Base-by-base conservation (phyloP, 2,113 vertebrate species). In the Haplochromis vanheusdeni region DNA sequence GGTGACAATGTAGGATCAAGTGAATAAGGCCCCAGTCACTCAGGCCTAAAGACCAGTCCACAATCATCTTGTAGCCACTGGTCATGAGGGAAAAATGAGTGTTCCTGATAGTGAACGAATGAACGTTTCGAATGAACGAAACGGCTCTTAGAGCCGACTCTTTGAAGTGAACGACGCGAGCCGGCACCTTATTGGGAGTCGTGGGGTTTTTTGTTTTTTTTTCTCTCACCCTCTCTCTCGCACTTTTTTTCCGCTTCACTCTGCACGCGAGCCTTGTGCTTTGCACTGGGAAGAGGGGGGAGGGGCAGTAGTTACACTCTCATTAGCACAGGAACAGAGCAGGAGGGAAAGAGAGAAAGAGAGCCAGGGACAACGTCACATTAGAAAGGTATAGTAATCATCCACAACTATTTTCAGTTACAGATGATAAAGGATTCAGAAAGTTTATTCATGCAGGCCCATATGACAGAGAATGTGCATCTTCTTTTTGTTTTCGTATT, bases 141-240 rank as follows among this genome's bases (percentile, higher is more conserved):
- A 58, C 1, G 5, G 7, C 13, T 28, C 23, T 26, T 26, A 5
- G 54, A 26, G 54, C 23, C 12, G 3, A 14, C 0, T 56, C 54
- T 56, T 56, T 56, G 6, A 56, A 26, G 23, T 26, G 54, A 56
- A 26, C 12, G 4, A 56, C 6, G 12, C 23, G 6, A 56, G 54
- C 21, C 2, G 0, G 54, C 12, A 2, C 4, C 0, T 14, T 26
- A 26, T 16, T 28, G 23, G 23, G 55, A 58, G 55, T 9, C 1
- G 1, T 58, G 35, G 4, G 33, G 1, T 0, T 0, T 0, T 17
- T 2, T 7, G n/a, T 6, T 2, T 55, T 23, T 6, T 0, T 55
- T 23, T 55, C 4, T 55, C 11, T 13, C 21, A 6, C 6, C n/a
- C 3, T 54, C 52, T 54, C n/a, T 23, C 6, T 12, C 6, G 1